Conservation (phyloP, 2,888 invertebrate species). For the Drosophila meridiana region DNA sequence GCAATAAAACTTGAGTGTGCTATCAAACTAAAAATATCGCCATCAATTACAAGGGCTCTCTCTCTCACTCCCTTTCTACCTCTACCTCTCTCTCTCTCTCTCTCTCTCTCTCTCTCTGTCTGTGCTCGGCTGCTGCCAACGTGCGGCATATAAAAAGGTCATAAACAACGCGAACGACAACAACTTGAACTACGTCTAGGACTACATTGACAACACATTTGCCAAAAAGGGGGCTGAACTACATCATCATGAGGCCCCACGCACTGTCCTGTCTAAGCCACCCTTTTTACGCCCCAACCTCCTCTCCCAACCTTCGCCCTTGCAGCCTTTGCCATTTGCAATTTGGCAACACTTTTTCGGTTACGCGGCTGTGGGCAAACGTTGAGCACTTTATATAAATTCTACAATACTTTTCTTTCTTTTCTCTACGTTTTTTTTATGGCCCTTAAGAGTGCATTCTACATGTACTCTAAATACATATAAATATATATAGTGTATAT, state of each 20-base stretch:
- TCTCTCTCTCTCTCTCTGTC: conserved; percentile 10
- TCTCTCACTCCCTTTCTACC: background rate
- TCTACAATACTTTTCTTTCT: conserved; percentile 73
- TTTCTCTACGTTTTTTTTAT: conserved; percentile 60
- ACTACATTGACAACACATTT: conserved; percentile 55
- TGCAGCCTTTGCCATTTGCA: conserved; percentile 63
- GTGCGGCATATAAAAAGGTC: conserved; percentile 70
- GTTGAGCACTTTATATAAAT: conserved; percentile 76
- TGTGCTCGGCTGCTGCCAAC: conserved; percentile 45
- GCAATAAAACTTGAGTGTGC: conserved; percentile 80
- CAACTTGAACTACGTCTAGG: conserved; percentile 56
- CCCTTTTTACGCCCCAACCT: background rate
- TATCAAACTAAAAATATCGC: conserved; percentile 63
- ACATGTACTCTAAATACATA: background rate
- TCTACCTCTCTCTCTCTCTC: background rate
- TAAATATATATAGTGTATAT: conserved; percentile 11
- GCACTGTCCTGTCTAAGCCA: conserved; percentile 59
- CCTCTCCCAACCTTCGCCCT: background rate
- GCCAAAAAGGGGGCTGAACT: conserved; percentile 32
- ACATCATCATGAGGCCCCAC: conserved; percentile 65
- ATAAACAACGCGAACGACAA: conserved; percentile 73
- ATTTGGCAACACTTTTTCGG: conserved; percentile 77
- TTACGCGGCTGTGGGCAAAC: conserved; percentile 64
- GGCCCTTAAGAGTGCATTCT: conserved; percentile 73
- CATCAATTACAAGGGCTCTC: conserved; percentile 52